A percentile compares a stretch with the other conserved stretches of the same genome.
Conservation (phyloP, 1,140 invertebrate genomes). For the Plodia interpunctella region DNA sequence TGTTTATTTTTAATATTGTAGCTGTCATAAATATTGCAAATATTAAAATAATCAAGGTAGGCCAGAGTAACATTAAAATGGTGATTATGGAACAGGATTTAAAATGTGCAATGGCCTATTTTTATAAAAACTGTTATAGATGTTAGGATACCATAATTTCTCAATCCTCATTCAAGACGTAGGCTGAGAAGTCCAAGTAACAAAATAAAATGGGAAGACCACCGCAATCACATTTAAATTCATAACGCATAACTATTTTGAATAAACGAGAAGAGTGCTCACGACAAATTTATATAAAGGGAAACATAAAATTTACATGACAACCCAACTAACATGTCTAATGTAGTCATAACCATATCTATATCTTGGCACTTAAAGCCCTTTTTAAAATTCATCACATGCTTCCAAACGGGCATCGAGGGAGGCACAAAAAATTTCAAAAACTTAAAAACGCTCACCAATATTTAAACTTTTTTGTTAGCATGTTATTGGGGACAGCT, state of each 20-base stretch:
- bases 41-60: too few relatives aligned
- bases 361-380: slow-evolving; percentile 49
- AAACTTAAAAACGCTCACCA: slow-evolving; percentile 41
- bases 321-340: slow-evolving; percentile 43
- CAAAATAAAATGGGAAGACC: background rate
- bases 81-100: too few relatives aligned
- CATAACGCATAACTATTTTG: slow-evolving; percentile 27
- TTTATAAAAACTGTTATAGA: too few relatives aligned
- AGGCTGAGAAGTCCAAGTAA: too few relatives aligned
- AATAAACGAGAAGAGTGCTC: slow-evolving; percentile 22
- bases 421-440: slow-evolving; percentile 46
- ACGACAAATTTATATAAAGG: slow-evolving; percentile 32
- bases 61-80: too few relatives aligned
- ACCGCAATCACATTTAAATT: slow-evolving; percentile 14
- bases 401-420: slow-evolving; percentile 44
- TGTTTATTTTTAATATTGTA: too few relatives aligned
- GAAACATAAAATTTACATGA: slow-evolving; percentile 49
- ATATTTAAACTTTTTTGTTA: slow-evolving; percentile 51
- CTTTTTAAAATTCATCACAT: slow-evolving; percentile 71
- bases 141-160: background rate
- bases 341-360: slow-evolving; percentile 55
- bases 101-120: too few relatives aligned
- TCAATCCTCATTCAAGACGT: background rate
- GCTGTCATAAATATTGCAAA: too few relatives aligned
- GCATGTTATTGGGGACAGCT: slow-evolving; percentile 47